phyloP scores from a whole-genome alignment of 1,140 invertebrate species.

The Brachionus angularis region DNA sequence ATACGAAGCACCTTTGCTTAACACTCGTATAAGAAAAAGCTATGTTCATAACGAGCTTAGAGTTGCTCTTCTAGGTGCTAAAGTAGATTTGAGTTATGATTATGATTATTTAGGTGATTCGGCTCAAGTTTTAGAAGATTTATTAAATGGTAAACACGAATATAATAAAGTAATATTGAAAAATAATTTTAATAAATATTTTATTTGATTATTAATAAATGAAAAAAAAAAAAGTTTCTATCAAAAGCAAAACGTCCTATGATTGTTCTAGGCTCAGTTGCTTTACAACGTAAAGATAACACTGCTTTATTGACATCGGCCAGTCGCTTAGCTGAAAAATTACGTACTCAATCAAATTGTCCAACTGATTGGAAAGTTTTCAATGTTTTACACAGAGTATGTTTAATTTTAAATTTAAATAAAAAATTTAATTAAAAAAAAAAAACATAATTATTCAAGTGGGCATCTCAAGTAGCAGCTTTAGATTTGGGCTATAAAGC shows the following conservation, averaged over 20 bases:
- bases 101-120: slow-evolving; percentile 82
- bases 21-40: slow-evolving; percentile 85
- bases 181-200: slow-evolving; percentile 33
- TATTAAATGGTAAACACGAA: slow-evolving; percentile 71
- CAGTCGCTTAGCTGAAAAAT: slow-evolving; percentile 63
- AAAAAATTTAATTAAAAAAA: background rate
- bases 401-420: slow-evolving; percentile 63
- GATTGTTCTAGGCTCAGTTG: slow-evolving; percentile 81
- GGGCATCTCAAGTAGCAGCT: slow-evolving; percentile 79
- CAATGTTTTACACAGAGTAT: slow-evolving; percentile 75
- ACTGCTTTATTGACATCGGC: slow-evolving; percentile 65
- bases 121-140: slow-evolving; percentile 67
- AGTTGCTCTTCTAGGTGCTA: slow-evolving; percentile 75
- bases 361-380: slow-evolving; percentile 70
- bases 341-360: slow-evolving; percentile 46
- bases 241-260: slow-evolving; percentile 78
- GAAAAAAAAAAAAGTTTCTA: too few relatives aligned
- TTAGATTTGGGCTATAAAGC: slow-evolving; percentile 64
- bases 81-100: slow-evolving; percentile 88
- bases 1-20: slow-evolving; percentile 93
- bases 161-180: too few relatives aligned
- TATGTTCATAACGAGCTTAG: slow-evolving; percentile 60
- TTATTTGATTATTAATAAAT: slow-evolving; percentile 52
- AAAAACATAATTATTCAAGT: slow-evolving; percentile 46
- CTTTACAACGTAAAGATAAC: slow-evolving; percentile 74